These are phyloP conservation scores for Athetis lepigone DNA, from an alignment of 2,888 invertebrate genomes.

Conservation along the genomic window DNA sequence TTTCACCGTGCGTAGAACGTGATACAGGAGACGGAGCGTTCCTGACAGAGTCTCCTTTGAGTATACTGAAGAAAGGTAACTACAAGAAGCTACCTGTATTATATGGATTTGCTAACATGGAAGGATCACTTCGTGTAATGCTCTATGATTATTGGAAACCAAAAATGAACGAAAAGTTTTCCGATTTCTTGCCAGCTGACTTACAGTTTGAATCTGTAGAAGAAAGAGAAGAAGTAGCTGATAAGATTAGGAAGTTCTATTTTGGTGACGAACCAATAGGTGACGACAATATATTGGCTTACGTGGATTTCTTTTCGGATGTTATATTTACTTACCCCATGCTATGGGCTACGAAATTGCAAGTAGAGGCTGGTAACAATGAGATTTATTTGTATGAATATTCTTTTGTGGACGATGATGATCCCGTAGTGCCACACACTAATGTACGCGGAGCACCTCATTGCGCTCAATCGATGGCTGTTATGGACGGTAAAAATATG, in stretches of 20 bases:
- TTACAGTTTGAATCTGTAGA: constrained; percentile 65
- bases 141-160: constrained; percentile 67
- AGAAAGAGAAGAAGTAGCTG: constrained; percentile 68
- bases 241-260: constrained; percentile 69
- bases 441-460: constrained; percentile 66
- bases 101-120: constrained; percentile 75
- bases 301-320: constrained; percentile 70
- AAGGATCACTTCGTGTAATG: constrained; percentile 67
- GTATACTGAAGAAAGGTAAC: constrained; percentile 66
- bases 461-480: constrained; percentile 67
- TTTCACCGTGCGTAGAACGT: constrained; percentile 63
- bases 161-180: constrained; percentile 75
- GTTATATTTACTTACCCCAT: constrained; percentile 63
- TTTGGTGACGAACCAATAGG: constrained; percentile 65
- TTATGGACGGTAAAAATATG: constrained; percentile 52
- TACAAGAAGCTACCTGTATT: constrained; percentile 70
- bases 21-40: constrained; percentile 62
- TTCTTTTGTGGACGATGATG: constrained; percentile 67
- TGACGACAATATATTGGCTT: constrained; percentile 61
- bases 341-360: constrained; percentile 66
- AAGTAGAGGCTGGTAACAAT: constrained; percentile 69
- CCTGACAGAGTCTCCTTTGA: constrained; percentile 68
- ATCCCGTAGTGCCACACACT: constrained; percentile 62
- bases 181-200: constrained; percentile 75
- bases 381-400: constrained; percentile 75